Evolutionary conservation across 1,140 invertebrate species (phyloP), one percentile per base, ranked within the genome.

Genomic region (Heliothis subflexa): DNA sequence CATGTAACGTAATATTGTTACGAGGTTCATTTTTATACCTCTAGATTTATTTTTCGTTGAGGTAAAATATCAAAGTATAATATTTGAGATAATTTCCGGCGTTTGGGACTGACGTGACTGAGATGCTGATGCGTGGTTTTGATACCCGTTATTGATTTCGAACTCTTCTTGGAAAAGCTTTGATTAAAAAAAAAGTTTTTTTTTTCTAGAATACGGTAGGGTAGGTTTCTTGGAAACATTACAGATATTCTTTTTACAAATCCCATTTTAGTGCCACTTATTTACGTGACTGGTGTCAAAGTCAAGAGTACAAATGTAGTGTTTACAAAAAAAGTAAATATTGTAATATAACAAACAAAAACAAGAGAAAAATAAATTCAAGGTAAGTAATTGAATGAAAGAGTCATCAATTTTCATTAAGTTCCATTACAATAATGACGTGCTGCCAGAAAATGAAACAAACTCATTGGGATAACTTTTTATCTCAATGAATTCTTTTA

Each of bases 361-460:
- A 50, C 45, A 50, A 50, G 12, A 12, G 57, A 28, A 28, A 25
- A 50, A 68, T 12, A 28, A 68, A 68, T 21, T 14, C n/a, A 11
- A 7, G 12, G 13, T 25, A 68, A 68, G 64, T 68, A 25, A 68
- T 68, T 50, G 45, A 68, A 68, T 68, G 18, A 68, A 68, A 68
- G 64, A 14, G 18, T 68, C 13, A 68, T 68, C 47, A 68, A 50
- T 68, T 68, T 68, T 50, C 64, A 68, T 68, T 68, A 68, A 66
- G 47, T 3, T 50, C 47, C 64, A 47, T 68, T 68, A 68, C 18
- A 68, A 25, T 50, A 68, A 68, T 68, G 47, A 68, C 45, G 47
- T 25, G 47, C 12, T 14, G 45, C 18, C 59, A 40, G 33, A 33
- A 50, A 50, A 68, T 49, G 47, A 68, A 68, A 68, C 45, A 49